Evolutionary conservation across 2,888 invertebrate species (phyloP), one percentile per base, ranked within the genome.

Genomic region (Macrophya alboannulata): DNA sequence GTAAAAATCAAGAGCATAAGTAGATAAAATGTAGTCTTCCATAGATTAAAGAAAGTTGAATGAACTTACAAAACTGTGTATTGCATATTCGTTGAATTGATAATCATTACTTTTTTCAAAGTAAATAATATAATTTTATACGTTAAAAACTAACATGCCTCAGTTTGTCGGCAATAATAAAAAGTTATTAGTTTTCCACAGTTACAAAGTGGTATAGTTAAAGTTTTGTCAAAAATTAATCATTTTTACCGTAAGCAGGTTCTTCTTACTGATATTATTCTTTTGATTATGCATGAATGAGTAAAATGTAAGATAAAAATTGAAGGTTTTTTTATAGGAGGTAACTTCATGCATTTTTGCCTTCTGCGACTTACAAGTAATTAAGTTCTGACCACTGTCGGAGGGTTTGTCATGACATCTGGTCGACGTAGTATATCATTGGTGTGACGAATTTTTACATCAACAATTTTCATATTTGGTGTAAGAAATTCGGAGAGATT

Each of bases 401-500:
- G 43, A 1, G 48, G 0, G 15, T 3, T 17, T 12, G 31, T 48
- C 37, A 48, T n/a, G 10, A 1, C 40, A 37, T 10, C 4, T 37
- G 84, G 83, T n/a, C 84, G 74, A 40, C 72, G 71, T 25, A 85
- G 40, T n/a, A 85, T 40, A n/a, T 94, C 94, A 90, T 97, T 95
- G 0, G 94, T 94, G 89, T 95, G 95, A 31, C 93, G 93, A 87
- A 97, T 96, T 17, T 94, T 95, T 72, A 97, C 92, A 88, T 96
- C 96, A 79, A 95, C 94, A 12, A 95, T 94, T 10, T 94, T 92
- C 97, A 97, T 97, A 91, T 97, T 97, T 0, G 95, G 94, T 1
- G 95, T 95, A 37, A 97, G 92, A 95, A 97, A 97, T 91, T 96
- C 95, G 0, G 91, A 88, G 37, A 97, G 93, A 0, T 94, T 94